A percentile compares a stretch with the other conserved stretches of the same genome.
phyloP scores from a whole-genome alignment of 2,888 invertebrate genomes.

The Polyommatus iphigenia region DNA sequence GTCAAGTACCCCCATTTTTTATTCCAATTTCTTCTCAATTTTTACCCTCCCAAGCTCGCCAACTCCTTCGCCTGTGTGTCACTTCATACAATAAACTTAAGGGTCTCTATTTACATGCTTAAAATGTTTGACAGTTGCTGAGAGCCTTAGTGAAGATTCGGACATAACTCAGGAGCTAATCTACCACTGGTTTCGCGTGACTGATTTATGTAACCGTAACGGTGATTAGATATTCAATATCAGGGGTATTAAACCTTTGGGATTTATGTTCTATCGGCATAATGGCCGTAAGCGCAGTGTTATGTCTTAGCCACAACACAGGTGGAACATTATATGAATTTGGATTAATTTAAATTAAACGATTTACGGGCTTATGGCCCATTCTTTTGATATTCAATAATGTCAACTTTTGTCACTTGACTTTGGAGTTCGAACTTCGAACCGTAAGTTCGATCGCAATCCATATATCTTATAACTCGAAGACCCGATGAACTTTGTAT shows the following conservation, averaged over 20 bases:
- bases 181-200: constrained; percentile 25
- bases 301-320: neutral
- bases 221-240: constrained; percentile 22
- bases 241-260: constrained; percentile 16
- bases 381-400: too few relatives aligned
- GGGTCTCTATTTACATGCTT: constrained; percentile 10
- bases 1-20: too few relatives aligned
- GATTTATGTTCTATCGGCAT: constrained; percentile 6
- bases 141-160: constrained; percentile 31
- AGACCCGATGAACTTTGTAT: too few relatives aligned
- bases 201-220: constrained; percentile 24
- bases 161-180: constrained; percentile 35
- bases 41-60: constrained; percentile 31
- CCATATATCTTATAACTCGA: too few relatives aligned
- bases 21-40: too few relatives aligned
- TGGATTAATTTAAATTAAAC: neutral
- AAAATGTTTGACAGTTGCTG: constrained; percentile 25
- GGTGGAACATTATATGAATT: neutral
- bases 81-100: constrained; percentile 3
- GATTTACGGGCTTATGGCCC: neutral
- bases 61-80: neutral
- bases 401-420: neutral
- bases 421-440: too few relatives aligned
- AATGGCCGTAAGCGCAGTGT: neutral
- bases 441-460: too few relatives aligned